Evolutionary conservation across 2,113 vertebrate species (phyloP), one percentile per base, ranked within the genome.

Genomic region (Gambusia holbrooki): DNA sequence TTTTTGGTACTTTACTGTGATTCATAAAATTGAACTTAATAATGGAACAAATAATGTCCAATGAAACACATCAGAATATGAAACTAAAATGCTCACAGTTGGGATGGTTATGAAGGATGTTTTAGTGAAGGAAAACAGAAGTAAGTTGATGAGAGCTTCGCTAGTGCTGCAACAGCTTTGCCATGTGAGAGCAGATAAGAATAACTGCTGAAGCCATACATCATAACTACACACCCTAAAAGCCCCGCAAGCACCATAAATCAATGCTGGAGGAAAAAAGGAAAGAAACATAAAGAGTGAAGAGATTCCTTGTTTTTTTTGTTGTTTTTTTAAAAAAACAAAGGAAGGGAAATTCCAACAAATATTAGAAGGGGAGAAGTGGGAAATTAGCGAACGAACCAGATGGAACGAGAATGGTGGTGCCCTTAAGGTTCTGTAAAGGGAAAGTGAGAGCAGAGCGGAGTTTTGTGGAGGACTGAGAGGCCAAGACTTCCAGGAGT

Each of bases 111-210:
- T 54, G 62, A 35, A 51, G 63, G 28, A 65, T 51, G 3, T 9
- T 54, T 29, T 8, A 27, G 63, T 32, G 69, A 79, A 80, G 66
- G 42, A 74, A 79, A 67, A 69, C 30, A 19, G 13, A 6, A 67
- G 85, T 63, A 89, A 80, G 74, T 84, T 80, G 81, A 67, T 84
- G 87, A 79, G 87, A 80, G 78, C 81, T 74, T 79, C 77, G 74
- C 77, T 35, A 27, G 42, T 65, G 62, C 62, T 80, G 83, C 72
- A 85, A 84, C 81, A 78, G 80, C 86, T 84, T 88, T 90, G 88
- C 87, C 90, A 93, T 89, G 81, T 92, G 88, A 86, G 87, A 81
- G 69, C 70, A 72, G 91, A 91, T 89, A 93, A 92, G 92, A 94
- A 94, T 95, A 95, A 90, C 88, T 66, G n/a, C 69, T 78, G 64